These are phyloP conservation scores for Ennomos erosarius DNA, from an alignment of 2,888 invertebrate genomes.

Conservation along the genomic window DNA sequence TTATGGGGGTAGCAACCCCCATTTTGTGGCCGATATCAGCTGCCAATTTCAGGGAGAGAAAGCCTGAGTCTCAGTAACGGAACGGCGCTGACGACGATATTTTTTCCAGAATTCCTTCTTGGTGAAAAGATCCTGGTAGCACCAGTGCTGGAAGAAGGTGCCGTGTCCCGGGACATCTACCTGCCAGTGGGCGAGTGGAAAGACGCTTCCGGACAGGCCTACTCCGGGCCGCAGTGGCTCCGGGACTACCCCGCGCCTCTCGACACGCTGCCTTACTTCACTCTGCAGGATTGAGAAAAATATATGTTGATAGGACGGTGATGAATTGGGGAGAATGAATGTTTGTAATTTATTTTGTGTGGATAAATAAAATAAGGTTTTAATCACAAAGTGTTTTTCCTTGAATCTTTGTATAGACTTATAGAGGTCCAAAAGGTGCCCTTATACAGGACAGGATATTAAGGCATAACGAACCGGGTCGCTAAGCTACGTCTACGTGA, in stretches of 20 bases:
- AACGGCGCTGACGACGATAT: too few relatives aligned
- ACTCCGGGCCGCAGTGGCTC: constrained; percentile 84
- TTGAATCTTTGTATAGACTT: too few relatives aligned
- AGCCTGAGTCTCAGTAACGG: too few relatives aligned
- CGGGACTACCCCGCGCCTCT: constrained; percentile 87
- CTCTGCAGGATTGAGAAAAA: constrained; percentile 50
- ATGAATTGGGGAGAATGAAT: background rate
- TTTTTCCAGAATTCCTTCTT: constrained; percentile 87
- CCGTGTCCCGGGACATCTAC: constrained; percentile 87
- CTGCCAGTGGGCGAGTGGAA: constrained; percentile 90
- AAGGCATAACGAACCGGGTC: too few relatives aligned
- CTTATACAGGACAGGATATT: too few relatives aligned
- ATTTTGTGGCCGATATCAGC: too few relatives aligned
- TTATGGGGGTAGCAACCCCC: too few relatives aligned
- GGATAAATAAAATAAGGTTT: constrained; percentile 15
- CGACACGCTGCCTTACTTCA: constrained; percentile 87
- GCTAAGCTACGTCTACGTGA: too few relatives aligned
- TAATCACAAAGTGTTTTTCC: background rate
- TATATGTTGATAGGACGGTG: too few relatives aligned
- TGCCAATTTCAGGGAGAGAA: too few relatives aligned
- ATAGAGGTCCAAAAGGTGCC: too few relatives aligned
- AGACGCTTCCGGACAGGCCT: constrained; percentile 70
- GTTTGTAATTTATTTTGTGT: constrained; percentile 18
- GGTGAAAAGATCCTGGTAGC: constrained; percentile 89
- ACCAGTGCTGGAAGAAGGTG: constrained; percentile 87